A percentile compares a stretch with the other conserved stretches of the same genome.
phyloP scores from a whole-genome alignment of 2,888 invertebrate species.

The Labia minor region DNA sequence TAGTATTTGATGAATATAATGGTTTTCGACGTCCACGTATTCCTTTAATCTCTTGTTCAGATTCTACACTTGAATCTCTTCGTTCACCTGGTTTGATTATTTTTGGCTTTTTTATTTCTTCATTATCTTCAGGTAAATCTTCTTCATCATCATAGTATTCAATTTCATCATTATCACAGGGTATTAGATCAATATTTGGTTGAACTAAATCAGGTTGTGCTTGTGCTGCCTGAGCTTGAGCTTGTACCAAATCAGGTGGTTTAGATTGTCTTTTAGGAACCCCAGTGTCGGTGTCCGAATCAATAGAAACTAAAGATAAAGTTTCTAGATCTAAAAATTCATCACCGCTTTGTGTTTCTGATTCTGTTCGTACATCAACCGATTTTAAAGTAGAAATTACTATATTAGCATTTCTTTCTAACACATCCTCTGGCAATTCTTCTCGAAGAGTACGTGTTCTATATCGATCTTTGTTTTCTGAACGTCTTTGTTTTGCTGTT shows the following conservation, averaged over 20 bases:
- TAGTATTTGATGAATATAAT: conserved; percentile 48
- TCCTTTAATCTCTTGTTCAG: conserved; percentile 31
- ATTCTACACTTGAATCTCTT: conserved; percentile 33
- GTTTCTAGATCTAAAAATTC: conserved; percentile 49
- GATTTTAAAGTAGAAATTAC: conserved; percentile 42
- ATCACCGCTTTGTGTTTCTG: conserved; percentile 37
- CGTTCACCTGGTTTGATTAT: conserved; percentile 41
- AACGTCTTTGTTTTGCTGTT: conserved; percentile 46
- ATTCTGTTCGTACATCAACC: conserved; percentile 34
- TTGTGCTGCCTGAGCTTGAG: conserved; percentile 20
- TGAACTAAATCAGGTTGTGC: conserved; percentile 27
- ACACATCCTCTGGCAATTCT: conserved; percentile 34
- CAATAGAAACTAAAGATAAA: conserved; percentile 58
- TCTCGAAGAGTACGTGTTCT: conserved; percentile 57
- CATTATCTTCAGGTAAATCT: conserved; percentile 20
- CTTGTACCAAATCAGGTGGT: not conserved
- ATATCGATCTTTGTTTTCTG: conserved; percentile 60
- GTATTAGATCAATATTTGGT: conserved; percentile 24
- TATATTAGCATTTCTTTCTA: conserved; percentile 47
- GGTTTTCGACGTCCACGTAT: conserved; percentile 57
- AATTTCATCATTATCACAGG: conserved; percentile 27
- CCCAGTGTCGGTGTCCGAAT: conserved; percentile 52
- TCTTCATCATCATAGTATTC: conserved; percentile 25
- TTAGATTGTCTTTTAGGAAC: not conserved
- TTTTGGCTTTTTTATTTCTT: conserved; percentile 34